These are phyloP conservation scores for Fregetta grallaria DNA, from an alignment of 2,113 vertebrate genomes.

Conservation along the genomic window DNA sequence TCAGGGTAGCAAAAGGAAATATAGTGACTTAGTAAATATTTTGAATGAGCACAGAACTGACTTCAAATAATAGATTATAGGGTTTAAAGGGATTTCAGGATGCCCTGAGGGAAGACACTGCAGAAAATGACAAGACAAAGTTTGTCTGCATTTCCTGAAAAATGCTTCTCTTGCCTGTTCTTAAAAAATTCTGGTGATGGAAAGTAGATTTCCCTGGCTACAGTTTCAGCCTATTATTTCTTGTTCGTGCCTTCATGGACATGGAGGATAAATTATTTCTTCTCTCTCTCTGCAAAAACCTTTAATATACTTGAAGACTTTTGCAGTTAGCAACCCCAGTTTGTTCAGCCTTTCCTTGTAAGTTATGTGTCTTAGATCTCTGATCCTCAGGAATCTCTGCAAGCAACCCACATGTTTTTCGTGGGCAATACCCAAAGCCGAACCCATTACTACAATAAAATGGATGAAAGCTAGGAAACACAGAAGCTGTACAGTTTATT, in stretches of 20 bases:
- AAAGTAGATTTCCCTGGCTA: not conserved
- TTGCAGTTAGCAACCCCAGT: not conserved
- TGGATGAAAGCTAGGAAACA: not conserved
- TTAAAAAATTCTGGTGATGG: not conserved
- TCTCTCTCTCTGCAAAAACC: not conserved
- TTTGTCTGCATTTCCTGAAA: constrained; percentile 8
- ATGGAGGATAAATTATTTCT: not conserved
- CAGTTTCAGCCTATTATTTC: not conserved
- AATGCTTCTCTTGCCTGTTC: not conserved
- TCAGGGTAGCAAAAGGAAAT: constrained; percentile 3
- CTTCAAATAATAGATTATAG: not conserved
- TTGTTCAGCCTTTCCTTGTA: not conserved
- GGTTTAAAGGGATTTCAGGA: constrained; percentile 19
- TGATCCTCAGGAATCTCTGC: not conserved
- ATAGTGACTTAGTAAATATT: not conserved
- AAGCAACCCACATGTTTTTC: not conserved
- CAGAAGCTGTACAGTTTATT: not conserved
- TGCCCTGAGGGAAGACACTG: not conserved
- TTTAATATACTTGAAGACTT: not conserved
- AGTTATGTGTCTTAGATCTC: not conserved
- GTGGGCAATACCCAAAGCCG: not conserved
- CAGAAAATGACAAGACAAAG: not conserved
- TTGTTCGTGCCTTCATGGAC: not conserved
- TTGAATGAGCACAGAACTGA: not conserved
- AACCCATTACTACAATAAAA: not conserved